phyloP scores from a whole-genome alignment of 2,888 invertebrate species.

The Caenorhabditis japonica region DNA sequence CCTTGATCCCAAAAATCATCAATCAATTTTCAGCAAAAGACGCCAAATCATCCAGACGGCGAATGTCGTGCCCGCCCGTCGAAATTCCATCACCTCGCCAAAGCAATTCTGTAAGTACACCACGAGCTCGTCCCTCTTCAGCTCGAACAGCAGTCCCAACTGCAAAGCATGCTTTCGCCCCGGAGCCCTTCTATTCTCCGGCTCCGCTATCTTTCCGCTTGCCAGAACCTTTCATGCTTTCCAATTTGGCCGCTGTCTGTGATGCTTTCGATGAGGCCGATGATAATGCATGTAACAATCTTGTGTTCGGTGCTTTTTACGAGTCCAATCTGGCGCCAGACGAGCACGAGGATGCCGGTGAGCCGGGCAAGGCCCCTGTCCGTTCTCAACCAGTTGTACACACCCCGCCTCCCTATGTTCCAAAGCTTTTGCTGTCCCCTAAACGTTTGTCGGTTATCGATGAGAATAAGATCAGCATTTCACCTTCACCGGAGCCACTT shows the following conservation, averaged over 20 bases:
- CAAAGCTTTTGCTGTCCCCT: constrained; percentile 46
- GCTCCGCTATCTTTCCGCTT: constrained; percentile 63
- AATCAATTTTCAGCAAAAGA: constrained; percentile 38
- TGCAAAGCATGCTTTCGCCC: constrained; percentile 18
- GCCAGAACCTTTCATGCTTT: constrained; percentile 72
- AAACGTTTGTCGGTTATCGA: constrained; percentile 51
- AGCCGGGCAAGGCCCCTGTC: constrained; percentile 19
- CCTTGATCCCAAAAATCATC: not conserved
- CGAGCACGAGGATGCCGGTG: constrained; percentile 8
- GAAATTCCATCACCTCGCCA: constrained; percentile 34
- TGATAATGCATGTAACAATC: constrained; percentile 48
- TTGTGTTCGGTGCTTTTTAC: constrained; percentile 40
- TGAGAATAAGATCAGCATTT: constrained; percentile 41
- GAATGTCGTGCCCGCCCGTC: constrained; percentile 44
- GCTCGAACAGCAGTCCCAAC: constrained; percentile 3
- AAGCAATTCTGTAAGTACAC: constrained; percentile 46
- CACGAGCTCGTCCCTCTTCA: constrained; percentile 21
- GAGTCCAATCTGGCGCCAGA: constrained; percentile 28
- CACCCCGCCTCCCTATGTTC: constrained; percentile 43
- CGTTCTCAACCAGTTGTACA: constrained; percentile 22
- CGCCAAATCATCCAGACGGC: constrained; percentile 32
- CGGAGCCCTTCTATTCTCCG: constrained; percentile 51
- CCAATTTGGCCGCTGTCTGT: constrained; percentile 72
- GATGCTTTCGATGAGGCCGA: constrained; percentile 63
- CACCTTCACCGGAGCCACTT: constrained; percentile 65